Evolutionary conservation across 2,113 vertebrate genomes (phyloP).

Genomic region (Rhipidura dahli): DNA sequence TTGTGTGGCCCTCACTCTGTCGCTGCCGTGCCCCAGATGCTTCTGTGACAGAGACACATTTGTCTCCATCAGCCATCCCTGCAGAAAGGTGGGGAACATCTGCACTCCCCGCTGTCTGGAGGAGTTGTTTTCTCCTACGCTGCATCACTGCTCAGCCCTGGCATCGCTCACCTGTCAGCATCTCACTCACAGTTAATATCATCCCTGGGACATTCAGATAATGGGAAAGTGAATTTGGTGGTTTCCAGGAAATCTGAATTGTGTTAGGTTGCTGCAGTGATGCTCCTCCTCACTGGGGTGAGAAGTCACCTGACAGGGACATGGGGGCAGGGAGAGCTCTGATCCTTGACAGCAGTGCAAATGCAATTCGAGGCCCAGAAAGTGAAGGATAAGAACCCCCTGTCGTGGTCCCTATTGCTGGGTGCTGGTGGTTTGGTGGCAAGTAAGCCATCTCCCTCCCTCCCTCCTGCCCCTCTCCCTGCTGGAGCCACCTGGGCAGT

Average conservation of each 20-base stretch:
- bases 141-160: accelerated
- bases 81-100: not conserved
- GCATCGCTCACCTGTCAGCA: not conserved
- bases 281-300: not conserved
- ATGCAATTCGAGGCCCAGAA: not conserved
- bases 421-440: not conserved
- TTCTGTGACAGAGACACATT: not conserved
- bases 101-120: not conserved
- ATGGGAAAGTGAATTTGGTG: constrained; percentile 3
- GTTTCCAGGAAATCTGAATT: constrained; percentile 16
- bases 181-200: not conserved
- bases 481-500: not conserved
- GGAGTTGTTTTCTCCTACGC: not conserved
- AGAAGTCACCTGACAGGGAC: not conserved
- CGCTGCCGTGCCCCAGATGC: accelerated
- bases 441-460: no score
- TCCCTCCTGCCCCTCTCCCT: no score
- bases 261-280: not conserved
- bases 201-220: not conserved
- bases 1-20: accelerated
- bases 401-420: not conserved
- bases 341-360: not conserved
- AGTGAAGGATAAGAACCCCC: not conserved
- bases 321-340: not conserved
- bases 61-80: not conserved